These are phyloP conservation scores for Drosophila pandora DNA, from an alignment of 1,140 invertebrate genomes.

Conservation along the genomic window DNA sequence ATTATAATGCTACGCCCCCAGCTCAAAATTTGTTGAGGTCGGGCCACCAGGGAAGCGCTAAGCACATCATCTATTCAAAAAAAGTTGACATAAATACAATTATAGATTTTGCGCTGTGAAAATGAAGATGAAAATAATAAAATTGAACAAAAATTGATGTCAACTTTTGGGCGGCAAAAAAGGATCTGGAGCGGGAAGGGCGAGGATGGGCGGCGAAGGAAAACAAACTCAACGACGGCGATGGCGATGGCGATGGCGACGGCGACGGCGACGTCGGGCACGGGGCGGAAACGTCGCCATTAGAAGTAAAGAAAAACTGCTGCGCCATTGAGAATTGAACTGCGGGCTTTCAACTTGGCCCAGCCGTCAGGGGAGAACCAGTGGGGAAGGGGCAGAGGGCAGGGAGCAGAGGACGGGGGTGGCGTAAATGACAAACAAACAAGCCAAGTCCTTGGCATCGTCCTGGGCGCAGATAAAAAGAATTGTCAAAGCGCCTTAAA, in stretches of 20 bases:
- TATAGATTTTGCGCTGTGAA: conserved; percentile 80
- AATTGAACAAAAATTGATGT: conserved; percentile 81
- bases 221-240: conserved; percentile 32
- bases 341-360: conserved; percentile 71
- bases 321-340: conserved; percentile 81
- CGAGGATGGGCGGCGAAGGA: not conserved
- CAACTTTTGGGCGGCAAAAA: conserved; percentile 53
- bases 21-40: not conserved
- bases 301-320: conserved; percentile 78
- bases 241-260: not conserved
- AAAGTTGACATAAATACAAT: conserved; percentile 83
- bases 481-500: conserved; percentile 82
- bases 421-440: conserved; percentile 81
- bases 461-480: conserved; percentile 80
- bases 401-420: conserved; percentile 3
- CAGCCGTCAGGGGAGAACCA: conserved; percentile 17
- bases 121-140: conserved; percentile 82
- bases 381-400: not conserved
- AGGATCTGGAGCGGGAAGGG: not conserved
- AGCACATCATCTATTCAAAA: conserved; percentile 76
- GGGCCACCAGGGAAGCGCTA: conserved; percentile 20
- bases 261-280: conserved; percentile 32
- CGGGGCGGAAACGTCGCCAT: conserved; percentile 77
- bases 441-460: conserved; percentile 69
- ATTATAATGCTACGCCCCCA: conserved; percentile 65